phyloP scores from a whole-genome alignment of 2,797 vertebrate species.

The Sebastes flavidus region DNA sequence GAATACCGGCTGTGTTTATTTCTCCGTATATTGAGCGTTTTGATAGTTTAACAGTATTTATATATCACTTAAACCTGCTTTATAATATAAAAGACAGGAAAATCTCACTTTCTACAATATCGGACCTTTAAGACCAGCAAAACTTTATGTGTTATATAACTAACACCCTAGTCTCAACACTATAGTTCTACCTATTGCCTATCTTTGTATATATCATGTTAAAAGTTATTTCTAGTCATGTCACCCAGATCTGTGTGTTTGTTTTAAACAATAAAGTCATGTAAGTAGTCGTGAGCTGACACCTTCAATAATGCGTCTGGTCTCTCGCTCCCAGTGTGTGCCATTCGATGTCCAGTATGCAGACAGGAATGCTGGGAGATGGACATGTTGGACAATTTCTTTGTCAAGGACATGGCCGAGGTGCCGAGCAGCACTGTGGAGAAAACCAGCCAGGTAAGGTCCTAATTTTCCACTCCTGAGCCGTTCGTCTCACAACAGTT shows the following conservation, averaged over 20 bases:
- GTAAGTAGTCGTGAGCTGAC: neutral
- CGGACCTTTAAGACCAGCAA: neutral
- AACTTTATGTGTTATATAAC: neutral
- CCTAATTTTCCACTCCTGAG: accelerated
- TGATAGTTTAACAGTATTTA: too few relatives aligned
- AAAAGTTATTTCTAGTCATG: neutral
- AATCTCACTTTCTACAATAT: too few relatives aligned
- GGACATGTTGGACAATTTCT: constrained; percentile 97
- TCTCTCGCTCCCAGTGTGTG: constrained; percentile 82
- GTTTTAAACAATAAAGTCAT: neutral
- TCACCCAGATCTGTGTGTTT: neutral
- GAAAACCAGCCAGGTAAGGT: constrained; percentile 94
- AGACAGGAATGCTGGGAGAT: constrained; percentile 96
- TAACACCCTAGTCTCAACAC: neutral
- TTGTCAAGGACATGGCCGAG: constrained; percentile 97
- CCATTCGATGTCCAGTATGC: constrained; percentile 95
- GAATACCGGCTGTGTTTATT: too few relatives aligned
- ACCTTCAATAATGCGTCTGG: neutral
- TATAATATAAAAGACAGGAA: too few relatives aligned
- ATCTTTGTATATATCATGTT: neutral
- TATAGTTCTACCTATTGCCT: neutral
- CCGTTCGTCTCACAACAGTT: neutral
- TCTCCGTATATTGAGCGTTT: too few relatives aligned
- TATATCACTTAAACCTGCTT: too few relatives aligned
- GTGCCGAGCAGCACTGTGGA: constrained; percentile 99